A percentile compares a stretch with the other conserved stretches of the same genome.
Evolutionary conservation across 2,797 vertebrate genomes (phyloP).

Genomic region (Okamejei kenojei): DNA sequence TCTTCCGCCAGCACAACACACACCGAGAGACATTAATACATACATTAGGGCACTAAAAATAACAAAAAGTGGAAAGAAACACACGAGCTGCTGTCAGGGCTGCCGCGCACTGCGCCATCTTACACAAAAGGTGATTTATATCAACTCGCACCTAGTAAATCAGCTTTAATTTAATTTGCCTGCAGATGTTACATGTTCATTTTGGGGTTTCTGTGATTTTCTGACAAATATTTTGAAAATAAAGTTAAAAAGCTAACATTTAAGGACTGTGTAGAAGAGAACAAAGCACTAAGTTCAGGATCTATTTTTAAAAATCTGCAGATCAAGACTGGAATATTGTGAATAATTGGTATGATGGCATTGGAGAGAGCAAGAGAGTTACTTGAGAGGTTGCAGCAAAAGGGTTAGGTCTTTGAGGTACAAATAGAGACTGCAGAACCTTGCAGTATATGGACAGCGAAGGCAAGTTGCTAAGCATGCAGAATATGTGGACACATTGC

Average conservation of each 20-base stretch:
- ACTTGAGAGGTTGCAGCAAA: background rate
- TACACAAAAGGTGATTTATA: too few relatives aligned
- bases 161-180: background rate
- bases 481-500: background rate
- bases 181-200: background rate
- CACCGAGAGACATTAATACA: too few relatives aligned
- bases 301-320: background rate
- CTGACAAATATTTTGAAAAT: background rate
- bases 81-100: too few relatives aligned
- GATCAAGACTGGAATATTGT: background rate
- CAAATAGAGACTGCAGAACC: background rate
- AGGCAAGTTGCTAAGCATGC: background rate
- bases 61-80: too few relatives aligned
- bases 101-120: too few relatives aligned
- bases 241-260: background rate
- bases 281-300: background rate
- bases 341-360: too few relatives aligned
- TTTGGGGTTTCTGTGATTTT: background rate
- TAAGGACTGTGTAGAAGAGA: background rate
- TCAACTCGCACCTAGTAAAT: too few relatives aligned
- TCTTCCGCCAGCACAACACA: too few relatives aligned
- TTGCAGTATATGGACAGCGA: background rate
- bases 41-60: too few relatives aligned
- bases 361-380: too few relatives aligned
- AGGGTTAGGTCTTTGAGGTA: background rate